A percentile compares a stretch with the other conserved stretches of the same genome.
These are phyloP conservation scores for Celastrina argiolus DNA, from an alignment of 2,888 invertebrate genomes.

Conservation along the genomic window DNA sequence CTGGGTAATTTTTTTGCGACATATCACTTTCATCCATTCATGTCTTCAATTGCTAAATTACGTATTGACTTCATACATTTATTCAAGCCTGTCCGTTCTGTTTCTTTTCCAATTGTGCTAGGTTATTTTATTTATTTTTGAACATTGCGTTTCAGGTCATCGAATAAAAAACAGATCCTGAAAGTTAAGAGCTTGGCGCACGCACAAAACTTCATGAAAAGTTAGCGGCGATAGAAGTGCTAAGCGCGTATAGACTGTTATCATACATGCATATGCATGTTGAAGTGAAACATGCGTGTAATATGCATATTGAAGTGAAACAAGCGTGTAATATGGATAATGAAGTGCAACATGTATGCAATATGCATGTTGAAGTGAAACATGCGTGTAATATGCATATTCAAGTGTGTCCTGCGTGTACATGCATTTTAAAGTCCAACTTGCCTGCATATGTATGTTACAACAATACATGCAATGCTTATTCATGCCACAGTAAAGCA, in stretches of 20 bases:
- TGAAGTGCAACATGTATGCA: not conserved
- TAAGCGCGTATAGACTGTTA: constrained; percentile 16
- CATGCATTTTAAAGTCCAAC: not conserved
- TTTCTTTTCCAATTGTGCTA: too few species aligned
- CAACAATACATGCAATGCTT: not conserved
- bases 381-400: not conserved
- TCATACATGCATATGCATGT: not conserved
- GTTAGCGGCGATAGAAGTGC: constrained; percentile 21
- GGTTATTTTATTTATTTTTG: constrained; percentile 23
- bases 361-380: not conserved
- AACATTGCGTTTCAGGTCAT: constrained; percentile 49
- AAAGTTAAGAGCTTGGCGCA: constrained; percentile 50
- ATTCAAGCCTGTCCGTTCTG: too few species aligned
- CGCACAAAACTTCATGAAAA: constrained; percentile 27
- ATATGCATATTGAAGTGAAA: not conserved
- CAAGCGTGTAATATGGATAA: too few species aligned
- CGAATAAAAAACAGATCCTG: constrained; percentile 69
- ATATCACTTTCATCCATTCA: too few species aligned
- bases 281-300: not conserved
- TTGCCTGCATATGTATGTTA: not conserved
- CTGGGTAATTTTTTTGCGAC: too few species aligned
- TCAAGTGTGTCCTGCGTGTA: too few species aligned
- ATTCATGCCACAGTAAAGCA: not conserved
- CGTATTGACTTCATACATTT: too few species aligned
- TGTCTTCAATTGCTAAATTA: too few species aligned